Percentiles rank a stretch among this genome's conserved stretches.
phyloP scores from a whole-genome alignment of 2,888 invertebrate species.

The Zelleria hepariella region DNA sequence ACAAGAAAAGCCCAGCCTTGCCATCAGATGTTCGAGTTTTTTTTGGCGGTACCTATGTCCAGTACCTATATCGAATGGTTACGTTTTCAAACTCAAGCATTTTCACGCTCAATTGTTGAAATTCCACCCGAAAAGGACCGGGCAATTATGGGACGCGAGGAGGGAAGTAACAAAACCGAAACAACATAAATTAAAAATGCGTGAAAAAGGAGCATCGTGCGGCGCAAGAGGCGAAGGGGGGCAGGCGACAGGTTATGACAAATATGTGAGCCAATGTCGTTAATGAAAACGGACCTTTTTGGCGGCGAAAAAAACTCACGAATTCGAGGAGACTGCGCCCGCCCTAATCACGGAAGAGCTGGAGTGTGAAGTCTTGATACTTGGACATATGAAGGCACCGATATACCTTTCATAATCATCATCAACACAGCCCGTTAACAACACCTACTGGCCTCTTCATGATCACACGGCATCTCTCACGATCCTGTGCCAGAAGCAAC shows the following conservation, averaged over 20 bases:
- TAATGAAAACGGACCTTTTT: conserved; percentile 68
- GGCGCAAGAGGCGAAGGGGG: conserved; percentile 32
- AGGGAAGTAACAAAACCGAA: conserved; percentile 53
- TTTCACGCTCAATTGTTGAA: not conserved
- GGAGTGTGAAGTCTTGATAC: conserved; percentile 23
- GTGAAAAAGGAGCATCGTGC: conserved; percentile 51
- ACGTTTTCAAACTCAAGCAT: conserved; percentile 27
- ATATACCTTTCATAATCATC: too few relatives aligned
- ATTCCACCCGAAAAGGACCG: conserved; percentile 19
- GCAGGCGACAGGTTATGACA: conserved; percentile 61
- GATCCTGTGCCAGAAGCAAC: too few relatives aligned
- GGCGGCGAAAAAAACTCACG: conserved; percentile 30
- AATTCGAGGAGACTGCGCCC: conserved; percentile 25
- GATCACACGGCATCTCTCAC: too few relatives aligned
- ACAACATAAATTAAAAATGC: conserved; percentile 65
- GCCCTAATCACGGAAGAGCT: conserved; percentile 25
- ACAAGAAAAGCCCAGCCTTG: too few relatives aligned
- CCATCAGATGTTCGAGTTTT: too few relatives aligned
- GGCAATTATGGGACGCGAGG: conserved; percentile 34
- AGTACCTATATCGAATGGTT: conserved; percentile 8
- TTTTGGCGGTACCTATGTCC: too few relatives aligned
- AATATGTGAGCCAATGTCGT: conserved; percentile 68
- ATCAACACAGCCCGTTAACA: too few relatives aligned
- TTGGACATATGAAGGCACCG: not conserved
- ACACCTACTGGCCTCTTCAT: too few relatives aligned